phyloP scores from a whole-genome alignment of 2,113 vertebrate species.

The Sakesphorus luctuosus region DNA sequence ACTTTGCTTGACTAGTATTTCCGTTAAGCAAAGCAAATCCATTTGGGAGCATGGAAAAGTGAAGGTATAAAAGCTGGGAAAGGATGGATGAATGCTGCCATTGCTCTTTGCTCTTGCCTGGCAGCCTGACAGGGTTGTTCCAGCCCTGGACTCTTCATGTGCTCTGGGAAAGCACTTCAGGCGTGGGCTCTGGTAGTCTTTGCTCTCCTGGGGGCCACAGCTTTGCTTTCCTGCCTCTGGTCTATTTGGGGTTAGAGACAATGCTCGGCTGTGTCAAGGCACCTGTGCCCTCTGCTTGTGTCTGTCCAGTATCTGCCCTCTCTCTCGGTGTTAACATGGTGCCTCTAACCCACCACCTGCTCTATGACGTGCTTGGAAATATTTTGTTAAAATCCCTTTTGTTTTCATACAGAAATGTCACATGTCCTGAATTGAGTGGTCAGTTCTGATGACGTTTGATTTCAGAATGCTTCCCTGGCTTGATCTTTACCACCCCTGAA shows the following conservation, averaged over 20 bases:
- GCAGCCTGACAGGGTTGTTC: neutral
- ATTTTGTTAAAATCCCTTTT: neutral
- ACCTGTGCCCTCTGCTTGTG: neutral
- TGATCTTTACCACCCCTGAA: slow-evolving; percentile 13
- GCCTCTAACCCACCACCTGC: slow-evolving; percentile 1
- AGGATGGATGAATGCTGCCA: neutral
- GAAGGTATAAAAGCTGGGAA: slow-evolving; percentile 4
- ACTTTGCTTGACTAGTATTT: neutral
- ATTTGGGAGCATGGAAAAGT: neutral
- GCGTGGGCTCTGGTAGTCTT: neutral
- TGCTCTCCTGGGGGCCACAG: neutral
- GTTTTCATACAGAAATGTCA: neutral
- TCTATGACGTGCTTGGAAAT: neutral
- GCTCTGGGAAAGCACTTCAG: neutral
- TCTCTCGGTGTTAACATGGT: neutral
- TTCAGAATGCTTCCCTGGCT: neutral
- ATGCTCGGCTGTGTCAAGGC: neutral
- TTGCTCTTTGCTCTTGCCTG: neutral
- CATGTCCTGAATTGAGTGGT: neutral
- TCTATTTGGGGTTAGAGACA: rapidly evolving
- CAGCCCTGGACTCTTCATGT: neutral
- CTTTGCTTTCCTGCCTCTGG: neutral
- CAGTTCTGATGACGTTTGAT: neutral
- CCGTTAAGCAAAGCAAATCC: neutral
- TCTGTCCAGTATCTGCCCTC: neutral